These are phyloP conservation scores for Eugnorisma glareosa DNA, from an alignment of 2,888 invertebrate genomes.

Conservation along the genomic window DNA sequence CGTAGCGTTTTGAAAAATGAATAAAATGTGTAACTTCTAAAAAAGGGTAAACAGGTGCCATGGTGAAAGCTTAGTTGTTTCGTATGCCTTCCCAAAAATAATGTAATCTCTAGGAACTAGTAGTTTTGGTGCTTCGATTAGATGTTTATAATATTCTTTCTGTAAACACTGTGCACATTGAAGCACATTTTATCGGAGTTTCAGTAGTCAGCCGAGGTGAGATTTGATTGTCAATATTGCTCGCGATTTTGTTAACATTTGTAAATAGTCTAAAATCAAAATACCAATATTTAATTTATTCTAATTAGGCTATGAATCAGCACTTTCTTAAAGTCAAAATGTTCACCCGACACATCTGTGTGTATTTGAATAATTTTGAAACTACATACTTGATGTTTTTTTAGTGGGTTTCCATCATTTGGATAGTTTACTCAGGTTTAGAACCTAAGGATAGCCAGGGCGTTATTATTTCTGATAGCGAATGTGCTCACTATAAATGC, in stretches of 20 bases:
- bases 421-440: background rate
- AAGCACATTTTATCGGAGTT: slow-evolving; percentile 9
- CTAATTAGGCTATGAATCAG: background rate
- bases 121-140: slow-evolving; percentile 54
- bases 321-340: background rate
- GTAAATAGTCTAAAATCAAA: background rate
- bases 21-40: background rate
- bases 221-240: background rate
- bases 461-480: too few relatives aligned
- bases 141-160: slow-evolving; percentile 32
- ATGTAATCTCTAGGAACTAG: slow-evolving; percentile 47
- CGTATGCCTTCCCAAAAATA: slow-evolving; percentile 50
- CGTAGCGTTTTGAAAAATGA: background rate
- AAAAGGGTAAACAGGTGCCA: slow-evolving; percentile 43
- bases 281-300: background rate
- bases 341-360: background rate
- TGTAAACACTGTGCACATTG: slow-evolving; percentile 8
- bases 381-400: background rate
- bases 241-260: background rate
- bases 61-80: slow-evolving; percentile 25
- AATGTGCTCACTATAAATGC: slow-evolving; percentile 1
- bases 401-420: background rate
- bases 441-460: background rate
- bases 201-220: background rate
- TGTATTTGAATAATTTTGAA: slow-evolving; percentile 1